phyloP scores from a whole-genome alignment of 1,140 invertebrate species.

The Drosophila kanapiae region DNA sequence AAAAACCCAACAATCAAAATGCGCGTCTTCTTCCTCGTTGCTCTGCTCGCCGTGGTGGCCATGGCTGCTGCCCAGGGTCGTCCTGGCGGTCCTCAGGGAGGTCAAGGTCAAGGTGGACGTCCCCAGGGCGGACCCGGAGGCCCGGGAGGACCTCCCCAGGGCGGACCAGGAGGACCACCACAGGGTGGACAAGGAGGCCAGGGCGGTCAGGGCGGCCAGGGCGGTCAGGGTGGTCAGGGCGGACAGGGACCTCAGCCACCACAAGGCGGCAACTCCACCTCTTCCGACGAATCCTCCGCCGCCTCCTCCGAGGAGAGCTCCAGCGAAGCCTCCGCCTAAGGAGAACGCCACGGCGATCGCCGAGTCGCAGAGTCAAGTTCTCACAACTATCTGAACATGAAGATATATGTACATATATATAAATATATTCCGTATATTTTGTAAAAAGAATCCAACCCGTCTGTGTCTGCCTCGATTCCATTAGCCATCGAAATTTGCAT shows the following conservation, averaged over 20 bases:
- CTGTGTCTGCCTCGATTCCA: slow-evolving; percentile 13
- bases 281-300: slow-evolving; percentile 2
- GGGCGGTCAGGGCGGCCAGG: too few relatives aligned
- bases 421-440: slow-evolving; percentile 22
- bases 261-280: slow-evolving; percentile 19
- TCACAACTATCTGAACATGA: slow-evolving; percentile 17
- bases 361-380: neutral
- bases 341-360: neutral
- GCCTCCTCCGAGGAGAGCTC: slow-evolving; percentile 25
- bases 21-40: slow-evolving; percentile 32
- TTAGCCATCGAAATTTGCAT: slow-evolving; percentile 23
- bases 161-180: slow-evolving; percentile 7
- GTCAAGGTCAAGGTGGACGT: slow-evolving; percentile 1
- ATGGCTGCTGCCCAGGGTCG: slow-evolving; percentile 7
- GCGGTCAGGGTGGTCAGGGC: too few relatives aligned
- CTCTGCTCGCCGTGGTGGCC: slow-evolving; percentile 34
- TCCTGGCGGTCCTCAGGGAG: neutral
- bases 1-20: slow-evolving; percentile 3
- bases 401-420: slow-evolving; percentile 6
- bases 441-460: neutral
- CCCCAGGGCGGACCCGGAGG: slow-evolving; percentile 2
- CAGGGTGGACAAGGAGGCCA: neutral
- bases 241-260: neutral
- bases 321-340: slow-evolving; percentile 13
- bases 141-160: neutral